Evolutionary conservation across 92 coral and sea anemone genomes (phyloP).

Genomic region (Desmophyllum pertusum): DNA sequence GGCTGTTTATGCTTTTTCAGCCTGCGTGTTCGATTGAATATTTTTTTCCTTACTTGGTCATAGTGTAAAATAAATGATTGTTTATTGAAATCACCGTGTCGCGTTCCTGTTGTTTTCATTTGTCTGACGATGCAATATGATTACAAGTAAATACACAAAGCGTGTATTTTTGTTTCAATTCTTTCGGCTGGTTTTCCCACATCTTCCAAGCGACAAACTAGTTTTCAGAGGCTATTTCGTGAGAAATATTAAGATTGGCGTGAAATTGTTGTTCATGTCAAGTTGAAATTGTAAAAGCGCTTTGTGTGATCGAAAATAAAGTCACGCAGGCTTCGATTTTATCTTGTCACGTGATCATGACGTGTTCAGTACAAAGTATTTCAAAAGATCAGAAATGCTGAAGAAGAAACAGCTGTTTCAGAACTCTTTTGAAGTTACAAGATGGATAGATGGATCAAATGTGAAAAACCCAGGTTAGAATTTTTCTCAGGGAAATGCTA

Average conservation of each 20-base stretch:
- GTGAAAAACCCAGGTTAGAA: slow-evolving; percentile 6
- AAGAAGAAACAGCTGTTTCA: not conserved
- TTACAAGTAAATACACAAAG: not conserved
- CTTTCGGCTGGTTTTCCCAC: not conserved
- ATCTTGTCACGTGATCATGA: not conserved
- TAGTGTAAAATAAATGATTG: not conserved
- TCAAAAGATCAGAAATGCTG: not conserved
- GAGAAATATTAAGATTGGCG: no score
- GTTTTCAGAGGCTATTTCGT: no score
- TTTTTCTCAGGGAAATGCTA: not conserved
- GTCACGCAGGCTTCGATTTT: not conserved
- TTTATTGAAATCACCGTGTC: not conserved
- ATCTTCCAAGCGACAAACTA: not conserved
- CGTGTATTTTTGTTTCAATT: not conserved
- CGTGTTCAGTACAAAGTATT: not conserved
- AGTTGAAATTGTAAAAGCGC: not conserved
- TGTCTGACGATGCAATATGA: not conserved
- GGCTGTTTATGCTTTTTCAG: not conserved
- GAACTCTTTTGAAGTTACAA: not conserved
- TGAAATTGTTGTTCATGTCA: not conserved
- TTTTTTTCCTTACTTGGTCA: not conserved
- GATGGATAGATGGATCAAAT: slow-evolving; percentile 2
- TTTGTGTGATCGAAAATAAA: not conserved
- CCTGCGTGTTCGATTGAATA: not conserved
- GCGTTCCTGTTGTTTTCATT: not conserved